phyloP scores from a whole-genome alignment of 2,888 invertebrate species.

The Herminia tarsipennalis region DNA sequence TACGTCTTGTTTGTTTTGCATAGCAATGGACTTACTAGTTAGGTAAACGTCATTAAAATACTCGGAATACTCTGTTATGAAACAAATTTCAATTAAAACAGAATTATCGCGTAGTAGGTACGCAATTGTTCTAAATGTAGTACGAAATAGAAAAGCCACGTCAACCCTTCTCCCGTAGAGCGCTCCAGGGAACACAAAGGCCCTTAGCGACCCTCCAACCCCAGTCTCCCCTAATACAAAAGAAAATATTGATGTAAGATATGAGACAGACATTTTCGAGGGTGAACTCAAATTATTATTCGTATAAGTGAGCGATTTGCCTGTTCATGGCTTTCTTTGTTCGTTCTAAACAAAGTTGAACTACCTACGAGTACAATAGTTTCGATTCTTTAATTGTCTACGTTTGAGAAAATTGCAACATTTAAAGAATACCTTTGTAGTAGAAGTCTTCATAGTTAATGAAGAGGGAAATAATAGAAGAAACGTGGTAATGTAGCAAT shows the following conservation, averaged over 20 bases:
- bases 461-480: background rate
- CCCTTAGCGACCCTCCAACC: constrained; percentile 54
- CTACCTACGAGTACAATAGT: constrained; percentile 5
- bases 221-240: constrained; percentile 63
- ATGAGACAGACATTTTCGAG: constrained; percentile 57
- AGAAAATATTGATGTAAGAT: constrained; percentile 73
- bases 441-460: background rate
- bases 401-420: background rate
- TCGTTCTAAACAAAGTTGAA: constrained; percentile 43
- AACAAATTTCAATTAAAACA: constrained; percentile 56
- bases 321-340: constrained; percentile 47
- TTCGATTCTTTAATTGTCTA: background rate
- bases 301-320: constrained; percentile 51
- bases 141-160: constrained; percentile 43
- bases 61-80: constrained; percentile 19
- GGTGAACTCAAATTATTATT: constrained; percentile 61
- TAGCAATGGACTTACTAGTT: constrained; percentile 7
- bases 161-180: constrained; percentile 67
- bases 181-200: constrained; percentile 57
- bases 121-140: constrained; percentile 29
- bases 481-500: too few species aligned
- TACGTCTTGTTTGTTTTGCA: constrained; percentile 11
- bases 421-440: too few species aligned
- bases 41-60: constrained; percentile 15
- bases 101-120: constrained; percentile 43